Evolutionary conservation across 2,888 invertebrate genomes (phyloP), one percentile per base, ranked within the genome.

Genomic region (Rhabditoides inermis): DNA sequence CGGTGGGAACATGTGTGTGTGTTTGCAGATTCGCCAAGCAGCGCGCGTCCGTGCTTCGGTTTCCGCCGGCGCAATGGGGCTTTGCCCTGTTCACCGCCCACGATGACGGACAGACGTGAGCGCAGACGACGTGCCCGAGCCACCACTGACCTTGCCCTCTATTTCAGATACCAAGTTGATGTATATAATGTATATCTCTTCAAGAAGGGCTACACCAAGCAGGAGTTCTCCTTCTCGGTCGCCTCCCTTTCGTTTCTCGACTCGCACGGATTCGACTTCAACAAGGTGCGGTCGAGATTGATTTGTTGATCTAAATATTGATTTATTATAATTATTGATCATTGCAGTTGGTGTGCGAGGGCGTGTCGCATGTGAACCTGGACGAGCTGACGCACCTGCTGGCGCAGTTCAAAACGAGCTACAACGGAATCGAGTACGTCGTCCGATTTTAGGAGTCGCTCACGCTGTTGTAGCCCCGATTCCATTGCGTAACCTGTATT

Each of bases 101-200:
- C 27, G 50, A 50, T 12, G 50, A 50, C 44, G 50, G 50, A 45
- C 44, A 42, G 27, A 45, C 41, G 50, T 50, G 6, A 15, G 44
- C 12, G n/a, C n/a, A n/a, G n/a, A n/a, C n/a, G n/a, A n/a, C n/a
- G n/a, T n/a, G n/a, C n/a, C n/a, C n/a, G n/a, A n/a, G n/a, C n/a
- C n/a, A n/a, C n/a, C n/a, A n/a, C n/a, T n/a, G n/a, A n/a, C n/a
- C n/a, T n/a, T n/a, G n/a, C n/a, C 26, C 10, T 15, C 3, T 10
- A 25, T 50, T 50, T 4, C 42, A 50, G 50, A 20, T 50, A 50
- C 28, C 42, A 50, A 28, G 50, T 50, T 35, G 50, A 50, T 22
- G 50, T 50, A 5, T 50, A 26, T 44, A 36, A 42, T 22, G 28
- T 50, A 30, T 50, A 50, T n/a, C 50, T 50, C 44, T 50, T 50